These are phyloP conservation scores for Chironomus riparius DNA, from an alignment of 2,888 invertebrate species.

Conservation along the genomic window DNA sequence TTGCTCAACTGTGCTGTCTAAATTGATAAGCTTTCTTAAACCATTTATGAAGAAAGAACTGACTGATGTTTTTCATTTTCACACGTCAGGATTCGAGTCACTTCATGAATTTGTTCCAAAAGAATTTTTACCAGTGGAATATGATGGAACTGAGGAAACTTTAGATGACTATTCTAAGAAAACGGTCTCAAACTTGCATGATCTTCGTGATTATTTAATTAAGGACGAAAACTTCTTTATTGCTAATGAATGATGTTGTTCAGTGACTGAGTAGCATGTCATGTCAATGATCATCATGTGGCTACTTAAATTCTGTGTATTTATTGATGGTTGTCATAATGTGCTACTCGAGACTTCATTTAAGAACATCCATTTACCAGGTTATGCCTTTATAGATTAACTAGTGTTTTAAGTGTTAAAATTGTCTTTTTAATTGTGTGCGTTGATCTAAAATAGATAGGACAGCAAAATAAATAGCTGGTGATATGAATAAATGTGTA, in stretches of 20 bases:
- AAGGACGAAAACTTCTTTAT: background rate
- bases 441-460: too few species aligned
- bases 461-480: background rate
- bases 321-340: too few species aligned
- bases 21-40: background rate
- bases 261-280: too few species aligned
- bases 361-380: too few species aligned
- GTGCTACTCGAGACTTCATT: too few species aligned
- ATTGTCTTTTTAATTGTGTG: too few species aligned
- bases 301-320: too few species aligned
- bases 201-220: background rate
- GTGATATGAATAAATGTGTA: too few species aligned
- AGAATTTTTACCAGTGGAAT: slow-evolving; percentile 20
- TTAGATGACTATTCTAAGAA: background rate
- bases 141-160: slow-evolving; percentile 6
- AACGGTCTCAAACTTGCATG: background rate
- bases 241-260: background rate
- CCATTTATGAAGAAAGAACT: slow-evolving; percentile 20
- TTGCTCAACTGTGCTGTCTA: slow-evolving; percentile 7
- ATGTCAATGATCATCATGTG: too few species aligned
- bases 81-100: background rate
- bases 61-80: slow-evolving; percentile 1
- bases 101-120: background rate
- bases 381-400: too few species aligned
- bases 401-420: too few species aligned